phyloP scores from a whole-genome alignment of 2,113 vertebrate genomes.

The Chaetura pelagica region DNA sequence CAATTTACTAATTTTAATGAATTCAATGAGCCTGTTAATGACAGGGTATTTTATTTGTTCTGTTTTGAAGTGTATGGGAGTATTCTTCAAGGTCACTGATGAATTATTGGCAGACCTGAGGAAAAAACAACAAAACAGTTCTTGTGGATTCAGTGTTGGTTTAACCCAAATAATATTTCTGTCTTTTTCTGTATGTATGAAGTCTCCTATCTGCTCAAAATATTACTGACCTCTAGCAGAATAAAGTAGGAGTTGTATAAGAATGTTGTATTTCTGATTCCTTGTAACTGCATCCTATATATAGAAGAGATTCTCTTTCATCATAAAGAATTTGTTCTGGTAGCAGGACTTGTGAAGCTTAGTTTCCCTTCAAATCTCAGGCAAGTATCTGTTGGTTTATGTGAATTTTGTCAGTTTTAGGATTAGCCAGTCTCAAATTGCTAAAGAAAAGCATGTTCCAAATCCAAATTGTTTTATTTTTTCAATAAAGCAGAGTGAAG shows the following conservation, averaged over 20 bases:
- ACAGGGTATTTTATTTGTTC: background rate
- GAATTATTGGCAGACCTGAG: background rate
- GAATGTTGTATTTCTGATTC: background rate
- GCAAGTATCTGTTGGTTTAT: background rate
- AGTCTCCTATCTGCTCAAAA: background rate
- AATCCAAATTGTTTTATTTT: background rate
- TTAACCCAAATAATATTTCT: background rate
- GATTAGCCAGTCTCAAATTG: background rate
- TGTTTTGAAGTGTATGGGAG: background rate
- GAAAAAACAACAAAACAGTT: background rate
- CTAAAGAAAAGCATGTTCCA: background rate
- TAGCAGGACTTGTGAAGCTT: background rate
- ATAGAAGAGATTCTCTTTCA: background rate
- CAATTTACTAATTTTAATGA: background rate
- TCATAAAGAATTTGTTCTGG: background rate
- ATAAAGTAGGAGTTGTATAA: background rate
- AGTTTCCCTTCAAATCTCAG: background rate
- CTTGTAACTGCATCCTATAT: background rate
- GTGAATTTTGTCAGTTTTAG: background rate
- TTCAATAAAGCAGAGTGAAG: background rate
- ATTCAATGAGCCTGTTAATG: background rate
- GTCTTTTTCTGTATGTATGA: background rate
- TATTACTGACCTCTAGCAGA: background rate
- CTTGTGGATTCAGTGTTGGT: background rate
- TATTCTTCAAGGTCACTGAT: background rate